Base-by-base conservation (phyloP, 1,140 invertebrate genomes). In the Drosophila erecta region DNA sequence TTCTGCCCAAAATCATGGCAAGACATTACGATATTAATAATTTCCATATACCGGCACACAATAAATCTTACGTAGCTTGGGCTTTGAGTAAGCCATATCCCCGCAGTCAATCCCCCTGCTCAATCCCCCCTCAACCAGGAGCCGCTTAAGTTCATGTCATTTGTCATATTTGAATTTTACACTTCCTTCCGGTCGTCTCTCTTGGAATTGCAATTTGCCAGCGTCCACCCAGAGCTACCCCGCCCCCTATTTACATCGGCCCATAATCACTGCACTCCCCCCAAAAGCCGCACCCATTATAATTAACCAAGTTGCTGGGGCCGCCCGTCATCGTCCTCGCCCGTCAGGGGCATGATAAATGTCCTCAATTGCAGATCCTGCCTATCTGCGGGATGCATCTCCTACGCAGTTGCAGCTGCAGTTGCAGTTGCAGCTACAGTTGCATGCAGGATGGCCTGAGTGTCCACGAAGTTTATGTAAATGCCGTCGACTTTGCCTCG, bases 111-210 rank as follows among this genome's bases (percentile, higher is more conserved):
- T n/a, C 20, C 8, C 11, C 14, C 33, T 20, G 30, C 33, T 56
- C 4, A 4, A 0, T 4, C 4, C 11, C 46, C 41, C 46, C 51
- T 30, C 44, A 47, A n/a, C 44, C 41, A 47, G 67, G 50, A 71
- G 80, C 73, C 85, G 85, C 80, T 89, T 89, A 89, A 89, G 84
- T 89, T 89, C 76, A 89, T 89, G 84, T 89, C 84, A 89, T 90
- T 89, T 89, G 84, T 89, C 84, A 89, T 89, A 89, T 89, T 89
- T 89, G 84, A 89, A 89, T 89, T 89, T 89, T 89, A 89, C 84
- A 89, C 84, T 89, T 89, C 84, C 84, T 89, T 89, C 84, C 85
- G 84, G 84, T 90, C 79, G 62, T 51, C 72, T 76, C 76, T 66
- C 76, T 69, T 70, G 76, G 66, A 87, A 79, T 83, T 87, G 84